Evolutionary conservation across 2,113 vertebrate species (phyloP), one percentile per base, ranked within the genome.

Genomic region (Irena cyanogastra): DNA sequence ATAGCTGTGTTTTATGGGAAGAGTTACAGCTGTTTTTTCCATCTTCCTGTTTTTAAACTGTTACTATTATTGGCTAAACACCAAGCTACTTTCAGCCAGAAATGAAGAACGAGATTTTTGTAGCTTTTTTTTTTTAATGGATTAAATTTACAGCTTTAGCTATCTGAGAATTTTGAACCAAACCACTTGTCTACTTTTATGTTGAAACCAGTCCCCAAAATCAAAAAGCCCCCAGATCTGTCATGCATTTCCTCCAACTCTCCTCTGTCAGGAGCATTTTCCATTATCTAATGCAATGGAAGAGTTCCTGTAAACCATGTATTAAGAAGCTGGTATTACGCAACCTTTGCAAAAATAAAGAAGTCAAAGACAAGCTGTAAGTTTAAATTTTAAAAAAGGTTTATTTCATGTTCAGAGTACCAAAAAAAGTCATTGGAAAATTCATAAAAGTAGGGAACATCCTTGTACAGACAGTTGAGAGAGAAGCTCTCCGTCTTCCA

Each of bases 31-130:
- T 90, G 83, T 17, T 95, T 86, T 94, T 96, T 93, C 71, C 68
- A 78, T 92, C 64, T 95, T 97, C 86, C 39, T 96, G 93, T 70
- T 95, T 97, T 94, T 83, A 35, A 96, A 90, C 45, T 21, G 2
- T 88, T 88, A 89, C 64, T 93, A 7, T 83, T 96, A 26, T 28
- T 95, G 94, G 93, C 72, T 41, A 75, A 92, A 70, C 20, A 83
- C 68, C 79, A 94, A 74, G 56, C 30, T 81, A 11, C 44, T 86
- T 96, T 83, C 80, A 93, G 79, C 64, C 77, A 80, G 64, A 91
- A 49, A 41, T 1, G 1, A 17, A 52, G 42, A 77, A 26, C 52
- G 52, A 65, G 17, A 70, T 59, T 86, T 89, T 39, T 59, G 35
- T 74, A 80, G 66, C 17, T 81, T 45, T 81, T 79, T 60, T 10